Percentiles rank a stretch among this genome's conserved stretches.
These are phyloP conservation scores for Anorthoa munda DNA, from an alignment of 2,888 invertebrate genomes.

Conservation along the genomic window DNA sequence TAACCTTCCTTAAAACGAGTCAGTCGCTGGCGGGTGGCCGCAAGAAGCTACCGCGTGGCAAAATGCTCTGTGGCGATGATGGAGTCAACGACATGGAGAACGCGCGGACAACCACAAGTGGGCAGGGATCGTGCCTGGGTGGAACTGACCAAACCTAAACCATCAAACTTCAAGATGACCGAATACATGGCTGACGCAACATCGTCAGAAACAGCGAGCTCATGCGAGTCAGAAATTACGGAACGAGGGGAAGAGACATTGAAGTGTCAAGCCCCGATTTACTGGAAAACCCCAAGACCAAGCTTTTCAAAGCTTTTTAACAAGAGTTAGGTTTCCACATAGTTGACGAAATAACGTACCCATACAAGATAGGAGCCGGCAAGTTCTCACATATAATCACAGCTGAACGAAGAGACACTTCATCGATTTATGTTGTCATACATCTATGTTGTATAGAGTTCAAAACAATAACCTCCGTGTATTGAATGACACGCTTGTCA, in stretches of 20 bases:
- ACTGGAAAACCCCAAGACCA: conserved; percentile 68
- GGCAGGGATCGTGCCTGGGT: too few relatives aligned
- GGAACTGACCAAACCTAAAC: conserved; percentile 78
- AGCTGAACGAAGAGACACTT: conserved; percentile 78
- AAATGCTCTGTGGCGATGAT: conserved; percentile 84
- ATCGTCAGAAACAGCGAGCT: conserved; percentile 76
- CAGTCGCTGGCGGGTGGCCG: conserved; percentile 76
- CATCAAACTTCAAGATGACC: conserved; percentile 82
- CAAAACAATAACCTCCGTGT: too few relatives aligned
- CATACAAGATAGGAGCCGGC: conserved; percentile 79
- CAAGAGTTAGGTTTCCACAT: conserved; percentile 78
- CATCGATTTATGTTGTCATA: too few relatives aligned
- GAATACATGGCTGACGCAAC: conserved; percentile 81
- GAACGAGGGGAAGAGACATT: conserved; percentile 76
- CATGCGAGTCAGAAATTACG: conserved; percentile 73
- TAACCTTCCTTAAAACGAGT: conserved; percentile 75
- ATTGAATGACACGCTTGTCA: conserved; percentile 76
- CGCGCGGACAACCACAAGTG: too few relatives aligned
- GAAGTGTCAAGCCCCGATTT: conserved; percentile 78
- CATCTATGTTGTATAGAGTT: conserved; percentile 78
- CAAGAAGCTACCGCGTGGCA: conserved; percentile 82
- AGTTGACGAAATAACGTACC: conserved; percentile 84
- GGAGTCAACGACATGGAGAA: too few relatives aligned
- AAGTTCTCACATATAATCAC: conserved; percentile 83
- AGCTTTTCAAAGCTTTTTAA: conserved; percentile 77